Evolutionary conservation across 2,888 invertebrate genomes (phyloP), one percentile per base, ranked within the genome.

Genomic region (Apantesis nais): DNA sequence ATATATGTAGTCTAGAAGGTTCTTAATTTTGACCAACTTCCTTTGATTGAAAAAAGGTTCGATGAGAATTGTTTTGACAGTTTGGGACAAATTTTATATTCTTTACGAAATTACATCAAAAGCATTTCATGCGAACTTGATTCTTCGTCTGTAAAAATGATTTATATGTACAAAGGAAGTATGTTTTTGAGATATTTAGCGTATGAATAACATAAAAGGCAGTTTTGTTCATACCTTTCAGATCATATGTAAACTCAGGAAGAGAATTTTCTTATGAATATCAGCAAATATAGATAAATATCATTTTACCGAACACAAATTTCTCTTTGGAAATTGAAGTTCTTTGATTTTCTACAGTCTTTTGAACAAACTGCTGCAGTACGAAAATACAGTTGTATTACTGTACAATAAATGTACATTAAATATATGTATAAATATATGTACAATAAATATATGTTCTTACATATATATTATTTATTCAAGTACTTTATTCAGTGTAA

Each of bases 31-130:
- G 70, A 72, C 70, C 68, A 73, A 74, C 68, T 76, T 74, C 71
- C 65, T 70, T 78, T 71, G 72, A 79, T 78, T 80, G 74, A 73
- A 79, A 71, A n/a, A 73, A 73, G 73, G 70, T 80, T 73, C 70
- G 62, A 60, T 67, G 68, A 67, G 67, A 66, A 72, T 74, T 76
- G 72, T 73, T 73, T 69, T 55, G 65, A 37, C 68, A 72, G 70
- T 63, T 70, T 64, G 68, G 55, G 41, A 70, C 58, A 65, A 80
- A 69, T 71, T 74, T 68, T 66, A 63, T 78, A 78, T 78, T 72
- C 61, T 71, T 71, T 63, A 70, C 58, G 52, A 73, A 74, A 75
- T 71, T 62, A 72, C 68, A 66, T 71, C 68, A 77, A 68, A 72
- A 71, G 48, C 61, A 63, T 76, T 70, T 68, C 48, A 63, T 69